Evolutionary conservation across 2,113 vertebrate species (phyloP), one percentile per base, ranked within the genome.

Genomic region (Furnarius figulus): DNA sequence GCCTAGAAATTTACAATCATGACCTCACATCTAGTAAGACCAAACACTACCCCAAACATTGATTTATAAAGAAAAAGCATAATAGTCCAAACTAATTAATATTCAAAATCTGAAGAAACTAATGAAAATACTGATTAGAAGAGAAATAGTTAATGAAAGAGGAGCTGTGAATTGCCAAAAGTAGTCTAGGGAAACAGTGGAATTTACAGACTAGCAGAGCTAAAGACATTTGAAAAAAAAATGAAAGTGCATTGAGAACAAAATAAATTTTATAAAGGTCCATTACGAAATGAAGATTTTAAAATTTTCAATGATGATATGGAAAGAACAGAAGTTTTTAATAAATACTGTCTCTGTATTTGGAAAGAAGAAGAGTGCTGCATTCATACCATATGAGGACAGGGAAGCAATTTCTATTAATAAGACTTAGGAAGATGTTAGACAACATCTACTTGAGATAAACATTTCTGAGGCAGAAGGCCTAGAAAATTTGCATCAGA

Each of bases 331-430:
- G 53, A 90, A 85, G 75, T 66, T 97, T 92, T 88, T 73, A 90
- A 88, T 93, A 90, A 94, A 80, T 86, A 35, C 9, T 13, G 37
- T 70, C n/a, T 85, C 88, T 88, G 76, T 90, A 80, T 86, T 93
- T 94, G 85, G 88, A 76, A 90, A 86, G 72, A 83, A 76, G 10
- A 31, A 85, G 44, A 90, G 14, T 62, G 21, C 35, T 92, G 27
- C 50, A 74, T 59, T 90, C 71, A 77, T 85, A 93, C 88, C 79
- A 86, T 93, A 94, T 87, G 82, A 96, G 82, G 90, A 76, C 72
- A 88, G 40, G 33, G 55, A 88, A 58, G 31, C 8, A 83, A 93
- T 83, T 83, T 92, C 63, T 95, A 80, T 83, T 96, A 92, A 90
- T 92, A 95, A 88, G n/a, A 4, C 46, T 70, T 66, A 70, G 28